Evolutionary conservation across 2,797 vertebrate genomes (phyloP).

Genomic region (Lutjanus argentimaculatus): DNA sequence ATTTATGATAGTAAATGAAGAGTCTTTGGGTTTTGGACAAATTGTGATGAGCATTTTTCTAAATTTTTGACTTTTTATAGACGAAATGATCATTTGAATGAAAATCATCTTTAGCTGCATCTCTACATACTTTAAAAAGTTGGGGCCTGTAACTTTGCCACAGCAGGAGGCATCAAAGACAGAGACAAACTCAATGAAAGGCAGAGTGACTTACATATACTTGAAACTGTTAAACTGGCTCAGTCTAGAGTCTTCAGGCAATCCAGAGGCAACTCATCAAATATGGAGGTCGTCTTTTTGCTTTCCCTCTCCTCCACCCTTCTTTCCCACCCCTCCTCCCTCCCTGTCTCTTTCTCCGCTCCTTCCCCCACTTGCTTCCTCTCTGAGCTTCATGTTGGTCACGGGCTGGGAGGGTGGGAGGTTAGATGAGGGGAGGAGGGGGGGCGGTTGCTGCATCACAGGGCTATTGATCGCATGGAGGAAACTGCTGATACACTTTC

Average conservation of each 20-base stretch:
- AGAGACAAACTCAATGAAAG: neutral
- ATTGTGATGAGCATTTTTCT: too few relatives aligned
- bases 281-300: conserved; percentile 61
- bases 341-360: conserved; percentile 29
- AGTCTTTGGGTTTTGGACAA: too few relatives aligned
- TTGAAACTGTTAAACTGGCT: conserved; percentile 11
- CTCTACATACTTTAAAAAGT: neutral
- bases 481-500: conserved; percentile 78
- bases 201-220: conserved; percentile 4
- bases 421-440: neutral
- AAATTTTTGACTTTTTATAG: too few relatives aligned
- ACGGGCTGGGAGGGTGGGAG: neutral
- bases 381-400: conserved; percentile 48
- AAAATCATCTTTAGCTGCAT: too few relatives aligned
- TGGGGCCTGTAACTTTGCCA: neutral
- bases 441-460: conserved; percentile 43
- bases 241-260: conserved; percentile 39
- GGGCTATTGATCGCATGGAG: conserved; percentile 67
- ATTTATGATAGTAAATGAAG: too few relatives aligned
- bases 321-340: conserved; percentile 54
- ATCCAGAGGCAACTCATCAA: conserved; percentile 66
- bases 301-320: conserved; percentile 40
- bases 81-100: too few relatives aligned
- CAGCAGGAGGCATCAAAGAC: conserved; percentile 1
- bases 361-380: conserved; percentile 72